Conservation (phyloP, 2,797 vertebrate genomes). For the Thaleichthys pacificus region DNA sequence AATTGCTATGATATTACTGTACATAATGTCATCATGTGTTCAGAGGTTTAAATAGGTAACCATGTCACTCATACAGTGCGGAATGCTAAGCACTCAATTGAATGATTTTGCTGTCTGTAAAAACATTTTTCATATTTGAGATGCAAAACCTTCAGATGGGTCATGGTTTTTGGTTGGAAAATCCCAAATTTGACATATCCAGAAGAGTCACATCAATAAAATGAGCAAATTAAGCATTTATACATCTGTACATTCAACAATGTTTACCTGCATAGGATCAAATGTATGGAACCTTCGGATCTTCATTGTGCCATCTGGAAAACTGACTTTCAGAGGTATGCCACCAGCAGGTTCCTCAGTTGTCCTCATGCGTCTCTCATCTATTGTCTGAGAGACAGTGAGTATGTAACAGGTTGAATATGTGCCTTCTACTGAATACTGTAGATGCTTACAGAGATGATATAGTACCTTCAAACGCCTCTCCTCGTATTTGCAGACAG, state of each 20-base stretch:
- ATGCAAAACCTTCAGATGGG: no score
- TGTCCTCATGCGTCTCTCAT: neutral
- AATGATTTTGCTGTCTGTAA: no score
- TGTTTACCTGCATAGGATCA: slow-evolving; percentile 15
- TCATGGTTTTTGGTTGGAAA: no score
- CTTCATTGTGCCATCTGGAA: slow-evolving; percentile 17
- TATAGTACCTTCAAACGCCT: slow-evolving; percentile 1
- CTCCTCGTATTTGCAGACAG: neutral
- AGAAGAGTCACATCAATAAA: no score
- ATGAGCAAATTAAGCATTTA: no score
- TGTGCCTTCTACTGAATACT: slow-evolving; percentile 1
- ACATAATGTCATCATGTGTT: no score
- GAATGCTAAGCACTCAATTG: no score
- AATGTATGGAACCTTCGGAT: slow-evolving; percentile 5
- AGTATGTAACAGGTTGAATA: neutral
- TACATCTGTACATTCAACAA: neutral
- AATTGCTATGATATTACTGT: no score
- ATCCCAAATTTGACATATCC: no score
- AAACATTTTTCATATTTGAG: no score
- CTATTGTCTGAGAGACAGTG: neutral
- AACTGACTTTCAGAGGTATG: slow-evolving; percentile 10
- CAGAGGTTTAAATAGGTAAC: no score
- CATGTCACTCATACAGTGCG: no score
- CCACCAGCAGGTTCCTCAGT: slow-evolving; percentile 7
- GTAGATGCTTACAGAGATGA: neutral